Conservation (phyloP, 2,113 vertebrate genomes). For the Mustela nigripes region DNA sequence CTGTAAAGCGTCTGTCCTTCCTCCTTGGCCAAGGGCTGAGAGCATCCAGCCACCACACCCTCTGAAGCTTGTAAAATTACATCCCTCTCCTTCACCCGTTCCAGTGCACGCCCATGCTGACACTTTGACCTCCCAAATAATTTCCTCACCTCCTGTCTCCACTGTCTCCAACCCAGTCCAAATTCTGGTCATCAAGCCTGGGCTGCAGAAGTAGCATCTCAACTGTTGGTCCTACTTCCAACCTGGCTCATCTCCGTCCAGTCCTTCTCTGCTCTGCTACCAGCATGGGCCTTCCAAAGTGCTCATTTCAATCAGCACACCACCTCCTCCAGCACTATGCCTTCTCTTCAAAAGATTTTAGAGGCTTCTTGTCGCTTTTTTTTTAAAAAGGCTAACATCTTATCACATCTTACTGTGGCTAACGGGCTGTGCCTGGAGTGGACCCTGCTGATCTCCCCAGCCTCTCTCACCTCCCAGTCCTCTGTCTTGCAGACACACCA, state of each 20-base stretch:
- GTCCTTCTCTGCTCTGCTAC: not conserved
- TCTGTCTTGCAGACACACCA: accelerated
- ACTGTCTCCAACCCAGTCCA: not conserved
- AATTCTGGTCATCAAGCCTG: not conserved
- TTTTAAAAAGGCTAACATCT: not conserved
- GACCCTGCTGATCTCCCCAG: not conserved
- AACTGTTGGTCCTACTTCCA: accelerated
- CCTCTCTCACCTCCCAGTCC: not conserved
- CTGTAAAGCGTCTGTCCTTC: not conserved
- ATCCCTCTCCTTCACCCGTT: not conserved
- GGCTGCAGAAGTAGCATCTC: not conserved
- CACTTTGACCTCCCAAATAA: not conserved
- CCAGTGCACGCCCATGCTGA: not conserved
- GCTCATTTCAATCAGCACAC: not conserved
- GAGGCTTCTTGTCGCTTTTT: not conserved
- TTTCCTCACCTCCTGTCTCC: not conserved
- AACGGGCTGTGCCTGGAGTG: not conserved
- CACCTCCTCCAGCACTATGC: too few relatives aligned
- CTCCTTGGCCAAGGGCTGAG: not conserved
- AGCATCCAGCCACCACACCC: not conserved
- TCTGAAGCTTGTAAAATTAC: not conserved
- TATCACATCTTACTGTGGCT: not conserved
- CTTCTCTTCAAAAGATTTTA: not conserved
- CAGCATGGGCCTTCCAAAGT: not conserved
- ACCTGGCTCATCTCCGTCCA: too few relatives aligned